Evolutionary conservation across 1,140 invertebrate species (phyloP).

Genomic region (Drosophila suzukii): DNA sequence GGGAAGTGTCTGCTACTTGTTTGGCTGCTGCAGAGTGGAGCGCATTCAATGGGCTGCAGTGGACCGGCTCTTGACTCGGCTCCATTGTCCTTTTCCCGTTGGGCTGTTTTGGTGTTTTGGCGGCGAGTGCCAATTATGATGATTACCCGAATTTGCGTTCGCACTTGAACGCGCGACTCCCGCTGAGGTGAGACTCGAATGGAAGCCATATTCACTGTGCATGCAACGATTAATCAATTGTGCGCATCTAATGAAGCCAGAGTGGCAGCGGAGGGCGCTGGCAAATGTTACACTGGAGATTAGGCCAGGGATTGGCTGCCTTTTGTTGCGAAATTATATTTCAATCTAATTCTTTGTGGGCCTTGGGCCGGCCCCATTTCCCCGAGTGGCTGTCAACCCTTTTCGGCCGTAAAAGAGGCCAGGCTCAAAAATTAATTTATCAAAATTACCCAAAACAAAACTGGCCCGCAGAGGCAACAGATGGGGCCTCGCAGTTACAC

Average conservation of each 20-base stretch:
- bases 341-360: slow-evolving; percentile 62
- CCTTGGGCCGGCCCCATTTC: slow-evolving; percentile 18
- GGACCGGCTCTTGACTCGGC: slow-evolving; percentile 7
- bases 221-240: slow-evolving; percentile 61
- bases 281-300: slow-evolving; percentile 75
- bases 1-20: not conserved
- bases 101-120: slow-evolving; percentile 28
- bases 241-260: slow-evolving; percentile 57
- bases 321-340: slow-evolving; percentile 73
- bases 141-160: slow-evolving; percentile 66
- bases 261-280: slow-evolving; percentile 7
- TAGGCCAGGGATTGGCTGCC: slow-evolving; percentile 10
- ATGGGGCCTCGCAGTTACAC: slow-evolving; percentile 44
- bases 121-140: slow-evolving; percentile 67
- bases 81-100: slow-evolving; percentile 25
- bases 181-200: not conserved
- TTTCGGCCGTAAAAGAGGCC: slow-evolving; percentile 43
- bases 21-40: slow-evolving; percentile 10
- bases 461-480: slow-evolving; percentile 45
- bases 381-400: slow-evolving; percentile 79
- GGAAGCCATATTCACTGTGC: slow-evolving; percentile 2
- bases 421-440: slow-evolving; percentile 81
- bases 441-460: slow-evolving; percentile 67
- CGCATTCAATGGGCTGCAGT: slow-evolving; percentile 14
- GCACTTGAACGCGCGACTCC: slow-evolving; percentile 18